A percentile compares a stretch with the other conserved stretches of the same genome.
Conservation (phyloP, 2,888 invertebrate species). For the Agrochola lychnidis region DNA sequence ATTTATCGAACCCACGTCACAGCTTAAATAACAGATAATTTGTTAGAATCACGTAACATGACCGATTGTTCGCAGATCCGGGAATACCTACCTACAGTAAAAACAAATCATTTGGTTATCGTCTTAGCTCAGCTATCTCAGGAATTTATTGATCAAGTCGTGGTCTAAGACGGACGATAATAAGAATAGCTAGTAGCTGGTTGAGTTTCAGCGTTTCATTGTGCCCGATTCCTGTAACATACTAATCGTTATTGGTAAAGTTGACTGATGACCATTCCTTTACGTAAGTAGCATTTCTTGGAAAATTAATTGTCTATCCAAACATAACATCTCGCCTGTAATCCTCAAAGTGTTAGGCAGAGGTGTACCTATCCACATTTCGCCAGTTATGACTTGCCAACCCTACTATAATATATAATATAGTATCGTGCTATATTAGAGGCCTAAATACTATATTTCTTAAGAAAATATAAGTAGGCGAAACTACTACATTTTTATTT, state of each 20-base stretch:
- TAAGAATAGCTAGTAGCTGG: background rate
- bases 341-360: too few relatives aligned
- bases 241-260: background rate
- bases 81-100: constrained; percentile 1
- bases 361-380: too few relatives aligned
- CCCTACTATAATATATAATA: too few relatives aligned
- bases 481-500: too few relatives aligned
- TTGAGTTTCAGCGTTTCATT: background rate
- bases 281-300: too few relatives aligned
- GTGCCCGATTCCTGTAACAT: background rate
- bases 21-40: constrained; percentile 25
- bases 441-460: too few relatives aligned
- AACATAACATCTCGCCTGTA: too few relatives aligned
- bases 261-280: background rate
- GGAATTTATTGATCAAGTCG: constrained; percentile 30
- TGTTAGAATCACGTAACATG: constrained; percentile 12
- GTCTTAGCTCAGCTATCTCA: constrained; percentile 25
- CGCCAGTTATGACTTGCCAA: too few relatives aligned
- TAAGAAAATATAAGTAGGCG: too few relatives aligned
- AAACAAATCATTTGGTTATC: constrained; percentile 19
- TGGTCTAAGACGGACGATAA: constrained; percentile 8
- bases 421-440: too few relatives aligned
- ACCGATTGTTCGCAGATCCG: constrained; percentile 13
- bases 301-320: too few relatives aligned
- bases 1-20: constrained; percentile 36